Base-by-base conservation (phyloP, 2,113 vertebrate species). In the Esox niger region DNA sequence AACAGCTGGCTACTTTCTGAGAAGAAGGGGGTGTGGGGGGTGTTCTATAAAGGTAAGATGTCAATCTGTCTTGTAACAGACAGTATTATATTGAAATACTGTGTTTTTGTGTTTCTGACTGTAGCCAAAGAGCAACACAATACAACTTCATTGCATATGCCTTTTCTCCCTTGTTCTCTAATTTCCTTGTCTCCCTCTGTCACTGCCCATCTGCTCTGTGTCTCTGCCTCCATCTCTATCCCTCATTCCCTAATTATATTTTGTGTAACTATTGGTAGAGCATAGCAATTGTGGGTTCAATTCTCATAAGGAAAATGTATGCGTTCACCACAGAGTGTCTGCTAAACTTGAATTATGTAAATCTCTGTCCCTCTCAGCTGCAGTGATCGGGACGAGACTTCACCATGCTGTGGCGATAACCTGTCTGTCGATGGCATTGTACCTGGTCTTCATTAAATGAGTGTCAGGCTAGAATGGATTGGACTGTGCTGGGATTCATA, bases 1-100 rank as follows among this genome's bases (percentile, higher is more conserved):
- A 94, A 94, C 86, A 89, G 82, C 83, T 98, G 95, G 95, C 92
- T 98, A 62, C 90, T 97, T 1, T 93, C 93, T 0, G 96, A 98
- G 84, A 98, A 97, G 82, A 95, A 94, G 47, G 96, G 96, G 1
- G 83, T 98, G 46, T 97, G 96, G 95, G 96, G 96, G 0, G 95
- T 98, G 33, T 96, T 96, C 85, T 95, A 98, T 87, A 98, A 98
- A 93, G 95, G 96, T 98, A 78, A 43, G 35, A 13, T 1, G 0
- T 38, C 38, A 43, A 17, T 43, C 11, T 13, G 15, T 17, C 38
- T 4, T 43, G 38, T 17, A 43, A 17, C 17, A 43, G 38, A 43
- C 38, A 43, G 17, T 43, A 15, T 10, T 15, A 17, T 15, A 15
- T 38, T n/a, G n/a, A 38, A 43, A 43, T 43, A 43, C 15, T 17